Evolutionary conservation across 2,113 vertebrate genomes (phyloP).

Genomic region (Oncorhynchus tshawytscha): DNA sequence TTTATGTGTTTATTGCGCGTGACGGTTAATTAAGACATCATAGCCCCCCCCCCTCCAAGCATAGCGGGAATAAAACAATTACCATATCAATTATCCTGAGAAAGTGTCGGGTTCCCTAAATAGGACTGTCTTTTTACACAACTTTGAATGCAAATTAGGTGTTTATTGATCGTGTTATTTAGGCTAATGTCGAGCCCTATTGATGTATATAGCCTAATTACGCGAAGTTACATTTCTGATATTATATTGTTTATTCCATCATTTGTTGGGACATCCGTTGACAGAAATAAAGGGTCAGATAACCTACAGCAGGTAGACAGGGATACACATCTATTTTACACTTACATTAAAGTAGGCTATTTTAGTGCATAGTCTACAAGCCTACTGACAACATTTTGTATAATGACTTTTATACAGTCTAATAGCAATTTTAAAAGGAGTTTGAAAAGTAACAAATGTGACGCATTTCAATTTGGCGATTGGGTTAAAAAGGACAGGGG

Average conservation of each 20-base stretch:
- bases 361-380: too few species aligned
- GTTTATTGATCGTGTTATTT: neutral
- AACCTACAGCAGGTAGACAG: neutral
- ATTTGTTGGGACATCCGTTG: too few species aligned
- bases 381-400: too few species aligned
- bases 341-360: too few species aligned
- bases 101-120: conserved; percentile 2
- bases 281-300: too few species aligned
- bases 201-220: too few species aligned
- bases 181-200: neutral
- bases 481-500: too few species aligned
- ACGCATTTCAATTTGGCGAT: too few species aligned
- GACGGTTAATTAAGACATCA: conserved; percentile 42
- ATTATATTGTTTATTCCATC: too few species aligned
- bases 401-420: too few species aligned
- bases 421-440: too few species aligned
- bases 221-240: neutral
- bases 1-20: conserved; percentile 38
- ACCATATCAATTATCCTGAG: conserved; percentile 16
- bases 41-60: neutral
- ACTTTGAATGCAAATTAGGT: neutral
- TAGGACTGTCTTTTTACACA: neutral
- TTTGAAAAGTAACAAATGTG: too few species aligned
- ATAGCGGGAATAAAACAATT: conserved; percentile 25
- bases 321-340: neutral